phyloP scores from a whole-genome alignment of 2,888 invertebrate species.

The Timandra comae region DNA sequence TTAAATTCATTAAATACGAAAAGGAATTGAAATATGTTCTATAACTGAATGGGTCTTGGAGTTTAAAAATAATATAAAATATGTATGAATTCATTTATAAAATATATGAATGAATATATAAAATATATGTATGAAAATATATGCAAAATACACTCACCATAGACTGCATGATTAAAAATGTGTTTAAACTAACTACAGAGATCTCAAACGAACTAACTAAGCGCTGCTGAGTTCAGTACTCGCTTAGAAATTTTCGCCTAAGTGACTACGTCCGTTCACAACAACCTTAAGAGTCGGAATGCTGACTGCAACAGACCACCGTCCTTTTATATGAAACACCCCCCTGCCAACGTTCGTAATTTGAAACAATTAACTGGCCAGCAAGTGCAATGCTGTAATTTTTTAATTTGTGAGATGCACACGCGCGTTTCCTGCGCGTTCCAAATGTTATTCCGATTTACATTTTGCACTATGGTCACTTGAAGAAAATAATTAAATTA shows the following conservation, averaged over 20 bases:
- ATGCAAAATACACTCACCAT: constrained; percentile 53
- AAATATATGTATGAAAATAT: no score
- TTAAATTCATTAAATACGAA: no score
- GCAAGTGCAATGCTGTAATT: constrained; percentile 68
- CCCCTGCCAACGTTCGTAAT: constrained; percentile 61
- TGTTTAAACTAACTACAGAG: constrained; percentile 56
- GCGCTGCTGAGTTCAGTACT: constrained; percentile 73
- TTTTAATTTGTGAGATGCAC: constrained; percentile 63
- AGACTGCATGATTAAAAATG: constrained; percentile 72
- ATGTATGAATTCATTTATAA: no score
- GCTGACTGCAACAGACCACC: constrained; percentile 48
- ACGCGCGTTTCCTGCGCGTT: constrained; percentile 39
- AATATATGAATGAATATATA: no score
- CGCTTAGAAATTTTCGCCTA: constrained; percentile 75
- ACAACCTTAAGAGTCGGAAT: constrained; percentile 64
- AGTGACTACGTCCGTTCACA: constrained; percentile 55
- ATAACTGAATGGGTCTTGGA: no score
- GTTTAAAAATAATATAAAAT: no score
- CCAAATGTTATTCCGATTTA: constrained; percentile 11
- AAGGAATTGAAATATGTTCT: no score
- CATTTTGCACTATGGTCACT: no score
- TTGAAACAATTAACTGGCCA: constrained; percentile 69
- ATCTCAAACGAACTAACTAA: constrained; percentile 75
- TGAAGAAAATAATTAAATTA: no score
- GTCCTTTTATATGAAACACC: constrained; percentile 69